These are phyloP conservation scores for Knipowitschia caucasica DNA, from an alignment of 2,797 vertebrate species.

Conservation along the genomic window DNA sequence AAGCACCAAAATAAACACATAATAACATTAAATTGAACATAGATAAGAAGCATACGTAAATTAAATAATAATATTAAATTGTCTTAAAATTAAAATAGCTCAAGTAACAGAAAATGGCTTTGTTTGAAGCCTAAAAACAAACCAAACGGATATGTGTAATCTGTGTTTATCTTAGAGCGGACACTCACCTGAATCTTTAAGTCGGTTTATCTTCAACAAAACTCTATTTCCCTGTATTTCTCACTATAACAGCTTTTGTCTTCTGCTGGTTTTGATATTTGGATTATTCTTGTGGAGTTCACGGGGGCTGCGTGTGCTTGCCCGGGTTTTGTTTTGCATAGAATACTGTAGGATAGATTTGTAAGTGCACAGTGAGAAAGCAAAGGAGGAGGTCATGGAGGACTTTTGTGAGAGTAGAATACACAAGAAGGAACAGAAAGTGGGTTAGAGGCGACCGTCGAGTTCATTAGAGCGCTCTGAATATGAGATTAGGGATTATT, in stretches of 20 bases:
- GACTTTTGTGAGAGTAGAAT: constrained; percentile 24
- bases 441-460: constrained; percentile 20
- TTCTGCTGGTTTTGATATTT: constrained; percentile 16
- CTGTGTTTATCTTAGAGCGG: no score
- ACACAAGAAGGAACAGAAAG: constrained; percentile 34
- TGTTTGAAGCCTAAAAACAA: no score
- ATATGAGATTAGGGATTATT: neutral
- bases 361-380: constrained; percentile 39
- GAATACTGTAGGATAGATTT: constrained; percentile 57
- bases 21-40: no score
- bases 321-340: constrained; percentile 45
- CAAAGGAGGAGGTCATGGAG: constrained; percentile 45
- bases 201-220: no score
- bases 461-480: constrained; percentile 1
- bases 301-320: neutral
- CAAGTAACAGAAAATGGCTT: no score
- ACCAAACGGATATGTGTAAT: no score
- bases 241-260: constrained; percentile 31
- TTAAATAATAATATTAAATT: no score
- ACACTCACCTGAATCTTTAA: no score
- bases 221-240: no score
- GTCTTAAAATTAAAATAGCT: no score
- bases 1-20: no score
- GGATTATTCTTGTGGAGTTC: constrained; percentile 10
- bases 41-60: no score